Base-by-base conservation (phyloP, 2,113 vertebrate genomes). In the Neotragus moschatus region DNA sequence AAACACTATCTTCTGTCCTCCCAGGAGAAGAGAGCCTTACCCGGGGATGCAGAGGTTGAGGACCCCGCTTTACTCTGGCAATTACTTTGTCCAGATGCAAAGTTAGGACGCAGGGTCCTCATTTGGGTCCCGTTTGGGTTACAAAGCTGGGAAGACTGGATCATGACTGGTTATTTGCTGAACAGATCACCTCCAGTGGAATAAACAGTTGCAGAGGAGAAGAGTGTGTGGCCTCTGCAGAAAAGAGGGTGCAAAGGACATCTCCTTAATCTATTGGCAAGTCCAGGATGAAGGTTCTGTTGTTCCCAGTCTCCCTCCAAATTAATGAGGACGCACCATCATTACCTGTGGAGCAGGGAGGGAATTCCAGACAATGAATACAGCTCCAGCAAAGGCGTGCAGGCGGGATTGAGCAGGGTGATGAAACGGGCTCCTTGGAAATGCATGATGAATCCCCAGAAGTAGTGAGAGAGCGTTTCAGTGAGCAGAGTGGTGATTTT, bases 1-100 rank as follows among this genome's bases (percentile, higher is more conserved):
- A 26, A 15, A 16, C 0, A 8, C 26, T 2, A 7, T 14, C 15
- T 5, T 9, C 25, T 1, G 0, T 16, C 45, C 39, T 28, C 77
- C 51, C 1, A 1, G 43, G 61, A 90, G 25, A 21, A 45, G 19
- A 16, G 39, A 7, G 17, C 36, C 73, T 73, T n/a, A 1, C 13
- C 56, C 23, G 19, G 25, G 39, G 39, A 49, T 5, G 5, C 7
- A 0, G 25, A 21, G 21, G 25, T 13, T 0, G 25, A 2, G 58
- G 9, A 28, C 9, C 25, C 2, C 9, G 43, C 33, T 14, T n/a
- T 28, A 75, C 63, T 6, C 9, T 23, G 13, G 26, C n/a, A 61
- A 2, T 11, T 8, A 3, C 30, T 1, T 25, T 7, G 23, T 28
- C 85, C 36, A 60, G 25, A 84, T 0, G 0, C 53, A 2, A n/a